Percentiles rank a stretch among this genome's conserved stretches.
These are phyloP conservation scores for Drosophila siamana DNA, from an alignment of 2,888 invertebrate genomes.

Conservation along the genomic window DNA sequence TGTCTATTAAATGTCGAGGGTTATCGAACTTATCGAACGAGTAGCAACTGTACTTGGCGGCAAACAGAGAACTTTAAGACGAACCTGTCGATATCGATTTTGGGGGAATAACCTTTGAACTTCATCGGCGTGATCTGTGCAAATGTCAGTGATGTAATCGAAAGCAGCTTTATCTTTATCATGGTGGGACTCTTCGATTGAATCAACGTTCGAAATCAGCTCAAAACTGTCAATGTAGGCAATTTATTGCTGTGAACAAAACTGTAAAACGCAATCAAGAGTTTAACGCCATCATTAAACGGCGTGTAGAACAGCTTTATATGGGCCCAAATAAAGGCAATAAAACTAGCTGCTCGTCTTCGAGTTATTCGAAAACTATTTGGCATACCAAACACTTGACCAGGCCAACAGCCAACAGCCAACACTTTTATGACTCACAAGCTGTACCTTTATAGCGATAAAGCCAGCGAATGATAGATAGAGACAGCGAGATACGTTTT, in stretches of 20 bases:
- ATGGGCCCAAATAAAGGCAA: slow-evolving; percentile 39
- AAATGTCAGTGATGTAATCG: slow-evolving; percentile 5
- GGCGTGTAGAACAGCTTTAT: slow-evolving; percentile 22
- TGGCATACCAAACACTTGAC: slow-evolving; percentile 61
- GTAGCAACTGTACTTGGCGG: neutral
- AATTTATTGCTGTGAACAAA: slow-evolving; percentile 24
- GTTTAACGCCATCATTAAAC: slow-evolving; percentile 24
- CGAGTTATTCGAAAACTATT: slow-evolving; percentile 38
- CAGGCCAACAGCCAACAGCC: slow-evolving; percentile 18
- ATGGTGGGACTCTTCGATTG: no score
- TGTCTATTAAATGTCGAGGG: neutral
- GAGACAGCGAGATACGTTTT: neutral
- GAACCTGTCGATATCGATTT: neutral
- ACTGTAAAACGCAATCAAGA: slow-evolving; percentile 36
- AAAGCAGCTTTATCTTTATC: neutral
- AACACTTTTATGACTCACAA: slow-evolving; percentile 50
- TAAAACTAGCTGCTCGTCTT: slow-evolving; percentile 35
- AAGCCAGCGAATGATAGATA: neutral
- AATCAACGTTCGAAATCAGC: neutral
- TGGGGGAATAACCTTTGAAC: neutral
- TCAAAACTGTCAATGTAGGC: slow-evolving; percentile 1
- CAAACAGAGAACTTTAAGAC: neutral
- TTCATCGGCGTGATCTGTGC: neutral
- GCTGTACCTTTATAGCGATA: neutral
- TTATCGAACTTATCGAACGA: neutral